Evolutionary conservation across 2,797 vertebrate genomes (phyloP), one percentile per base, ranked within the genome.

Genomic region (Sebastes trivittatus): DNA sequence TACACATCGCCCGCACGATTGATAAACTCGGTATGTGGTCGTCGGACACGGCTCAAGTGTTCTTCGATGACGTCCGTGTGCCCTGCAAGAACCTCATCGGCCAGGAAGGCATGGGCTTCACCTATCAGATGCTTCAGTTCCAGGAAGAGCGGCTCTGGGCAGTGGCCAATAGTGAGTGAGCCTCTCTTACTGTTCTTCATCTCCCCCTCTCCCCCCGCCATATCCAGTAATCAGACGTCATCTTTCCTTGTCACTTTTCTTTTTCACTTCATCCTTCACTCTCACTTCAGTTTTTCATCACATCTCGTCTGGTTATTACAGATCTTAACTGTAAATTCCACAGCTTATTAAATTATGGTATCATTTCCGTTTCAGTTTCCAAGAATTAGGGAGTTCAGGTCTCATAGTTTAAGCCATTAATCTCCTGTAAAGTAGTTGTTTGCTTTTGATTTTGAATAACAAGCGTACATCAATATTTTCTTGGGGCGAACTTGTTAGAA

Each of bases 61-160:
- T 96, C 90, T 98, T 98, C 25, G 96, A 98, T 91, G 96, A 98
- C 0, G 96, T 98, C 14, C 93, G 29, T 0, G 95, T 98, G 29
- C 97, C 97, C 11, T 96, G 92, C 78, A 96, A 88, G 82, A 96
- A 97, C 85, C 2, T 97, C 82, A 97, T 97, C 1, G 95, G 96
- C 14, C 91, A 98, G 88, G 97, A 97, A 93, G 97, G 97, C 89
- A 96, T 96, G 95, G 96, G 96, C 76, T 98, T 98, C 92, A 96
- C 92, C 0, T 98, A 97, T 72, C 97, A 97, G 93, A 98, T 98
- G 96, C 90, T 98, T 71, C 96, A 98, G 73, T 98, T 98, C 93
- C 96, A 98, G 91, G 96, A 98, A 90, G 96, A 97, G 86, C 87
- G 95, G 11, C 94, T 98, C 62, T 97, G 96, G 96, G 95, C 64